Evolutionary conservation across 2,888 invertebrate species (phyloP).

Genomic region (Emmelina monodactyla): DNA sequence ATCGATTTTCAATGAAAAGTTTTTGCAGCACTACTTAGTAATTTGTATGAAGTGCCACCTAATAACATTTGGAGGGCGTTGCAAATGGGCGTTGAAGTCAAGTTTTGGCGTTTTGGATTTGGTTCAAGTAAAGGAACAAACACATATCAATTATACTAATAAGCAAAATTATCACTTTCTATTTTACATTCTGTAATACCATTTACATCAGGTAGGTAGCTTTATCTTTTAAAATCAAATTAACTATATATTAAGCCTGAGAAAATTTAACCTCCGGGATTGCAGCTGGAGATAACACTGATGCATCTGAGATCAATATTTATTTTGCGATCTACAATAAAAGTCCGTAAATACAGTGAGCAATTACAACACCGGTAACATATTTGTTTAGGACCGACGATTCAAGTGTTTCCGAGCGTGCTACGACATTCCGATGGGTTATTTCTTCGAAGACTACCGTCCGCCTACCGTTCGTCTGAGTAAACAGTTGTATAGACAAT

Average conservation of each 20-base stretch:
- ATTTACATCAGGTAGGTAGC: no score
- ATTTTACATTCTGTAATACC: no score
- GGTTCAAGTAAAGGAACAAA: no score
- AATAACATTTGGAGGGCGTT: neutral
- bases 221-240: no score
- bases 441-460: constrained; percentile 19
- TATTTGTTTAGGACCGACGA: constrained; percentile 64
- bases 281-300: constrained; percentile 54
- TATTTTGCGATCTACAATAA: constrained; percentile 60
- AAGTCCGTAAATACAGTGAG: constrained; percentile 58
- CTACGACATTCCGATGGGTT: constrained; percentile 43
- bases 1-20: constrained; percentile 26
- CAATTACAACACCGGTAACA: constrained; percentile 61
- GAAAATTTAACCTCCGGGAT: no score
- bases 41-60: neutral
- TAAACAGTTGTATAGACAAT: constrained; percentile 59
- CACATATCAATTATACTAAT: no score
- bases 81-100: constrained; percentile 1
- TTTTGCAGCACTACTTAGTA: neutral
- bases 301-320: constrained; percentile 59
- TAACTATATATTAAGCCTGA: constrained; percentile 53
- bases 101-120: no score
- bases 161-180: no score
- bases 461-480: constrained; percentile 37
- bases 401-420: constrained; percentile 60